Percentiles rank a stretch among this genome's conserved stretches.
Conservation (phyloP, 2,797 vertebrate genomes). For the Euphonia xanthogaster region DNA sequence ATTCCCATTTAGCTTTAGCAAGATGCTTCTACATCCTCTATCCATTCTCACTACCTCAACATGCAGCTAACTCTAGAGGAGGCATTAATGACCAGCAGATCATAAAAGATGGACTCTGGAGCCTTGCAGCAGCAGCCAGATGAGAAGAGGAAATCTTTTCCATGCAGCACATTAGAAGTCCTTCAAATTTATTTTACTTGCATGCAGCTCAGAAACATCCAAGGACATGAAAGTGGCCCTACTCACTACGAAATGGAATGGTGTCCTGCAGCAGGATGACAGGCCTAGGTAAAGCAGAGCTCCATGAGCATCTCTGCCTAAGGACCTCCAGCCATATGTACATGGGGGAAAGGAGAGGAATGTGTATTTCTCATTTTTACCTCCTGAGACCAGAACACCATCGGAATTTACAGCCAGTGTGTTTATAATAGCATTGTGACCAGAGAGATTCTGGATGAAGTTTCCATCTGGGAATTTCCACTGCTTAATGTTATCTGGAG, state of each 20-base stretch:
- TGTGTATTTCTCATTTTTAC: conserved; percentile 68
- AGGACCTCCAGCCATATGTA: background rate
- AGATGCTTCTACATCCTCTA: background rate
- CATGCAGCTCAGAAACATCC: background rate
- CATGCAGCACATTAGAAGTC: background rate
- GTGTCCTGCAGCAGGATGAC: background rate
- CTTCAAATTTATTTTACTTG: background rate
- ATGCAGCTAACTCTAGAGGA: background rate
- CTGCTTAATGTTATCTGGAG: conserved; percentile 99
- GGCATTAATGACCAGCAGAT: background rate
- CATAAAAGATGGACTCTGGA: background rate
- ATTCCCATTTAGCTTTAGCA: background rate
- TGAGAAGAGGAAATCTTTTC: background rate
- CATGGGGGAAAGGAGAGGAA: fast-evolving
- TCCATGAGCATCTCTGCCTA: background rate
- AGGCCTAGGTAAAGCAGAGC: background rate
- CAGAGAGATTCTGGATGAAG: conserved; percentile 98
- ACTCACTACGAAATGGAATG: background rate
- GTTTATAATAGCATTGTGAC: conserved; percentile 98
- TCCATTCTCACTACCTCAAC: background rate
- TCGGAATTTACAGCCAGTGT: conserved; percentile 95
- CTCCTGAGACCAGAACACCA: conserved; percentile 96
- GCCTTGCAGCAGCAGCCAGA: background rate
- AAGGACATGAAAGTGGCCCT: background rate
- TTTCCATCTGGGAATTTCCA: conserved; percentile 98